Conservation (phyloP, 2,797 vertebrate genomes). For the Meda fulgida region DNA sequence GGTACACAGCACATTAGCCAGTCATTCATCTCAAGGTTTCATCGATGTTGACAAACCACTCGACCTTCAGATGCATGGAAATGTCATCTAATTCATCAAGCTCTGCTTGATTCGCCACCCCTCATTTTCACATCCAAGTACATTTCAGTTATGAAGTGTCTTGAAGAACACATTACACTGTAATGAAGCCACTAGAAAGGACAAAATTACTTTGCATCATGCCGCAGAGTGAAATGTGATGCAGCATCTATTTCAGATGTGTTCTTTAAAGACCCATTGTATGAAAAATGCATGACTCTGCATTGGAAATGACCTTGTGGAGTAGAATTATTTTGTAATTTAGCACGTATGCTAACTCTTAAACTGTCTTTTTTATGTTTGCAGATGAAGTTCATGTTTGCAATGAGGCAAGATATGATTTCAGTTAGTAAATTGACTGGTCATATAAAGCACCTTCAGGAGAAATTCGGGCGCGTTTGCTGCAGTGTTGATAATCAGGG, state of each 20-base stretch:
- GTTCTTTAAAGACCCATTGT: conserved; percentile 11
- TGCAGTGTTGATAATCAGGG: conserved; percentile 29
- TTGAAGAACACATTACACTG: conserved; percentile 61
- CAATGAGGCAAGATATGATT: conserved; percentile 3
- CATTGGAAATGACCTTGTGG: conserved; percentile 35
- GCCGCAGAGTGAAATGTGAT: conserved; percentile 52
- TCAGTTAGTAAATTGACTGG: conserved; percentile 20
- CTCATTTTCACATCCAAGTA: conserved; percentile 67
- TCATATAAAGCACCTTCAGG: conserved; percentile 10
- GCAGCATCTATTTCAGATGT: conserved; percentile 47
- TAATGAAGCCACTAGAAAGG: conserved; percentile 60
- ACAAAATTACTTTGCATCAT: conserved; percentile 55
- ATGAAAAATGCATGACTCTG: conserved; percentile 50
- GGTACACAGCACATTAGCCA: conserved; percentile 38
- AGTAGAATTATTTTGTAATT: conserved; percentile 39
- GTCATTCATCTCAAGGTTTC: conserved; percentile 58
- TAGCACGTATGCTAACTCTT: background rate
- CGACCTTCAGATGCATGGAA: conserved; percentile 77
- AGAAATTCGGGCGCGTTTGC: background rate
- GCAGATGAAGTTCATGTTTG: background rate
- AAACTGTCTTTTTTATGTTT: conserved; percentile 8
- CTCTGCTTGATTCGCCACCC: conserved; percentile 66
- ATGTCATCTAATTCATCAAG: conserved; percentile 77
- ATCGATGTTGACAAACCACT: conserved; percentile 73
- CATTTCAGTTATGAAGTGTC: conserved; percentile 64